Evolutionary conservation across 2,797 vertebrate genomes (phyloP).

Genomic region (Ctenochaetus hawaiiensis): DNA sequence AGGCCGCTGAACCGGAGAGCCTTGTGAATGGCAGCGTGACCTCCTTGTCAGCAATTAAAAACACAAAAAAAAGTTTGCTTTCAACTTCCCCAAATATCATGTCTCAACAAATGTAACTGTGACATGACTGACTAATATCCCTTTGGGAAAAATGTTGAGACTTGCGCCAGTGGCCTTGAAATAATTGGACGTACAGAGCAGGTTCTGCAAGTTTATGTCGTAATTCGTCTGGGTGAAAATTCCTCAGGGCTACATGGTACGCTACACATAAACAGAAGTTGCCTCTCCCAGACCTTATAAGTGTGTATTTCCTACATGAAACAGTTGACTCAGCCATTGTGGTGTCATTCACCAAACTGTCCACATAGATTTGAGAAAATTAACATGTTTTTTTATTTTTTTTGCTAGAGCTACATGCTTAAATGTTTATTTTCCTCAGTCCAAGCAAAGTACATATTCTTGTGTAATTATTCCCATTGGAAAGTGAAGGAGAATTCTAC

Average conservation of each 20-base stretch:
- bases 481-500: not conserved
- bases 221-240: conserved; percentile 59
- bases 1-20: conserved; percentile 55
- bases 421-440: not conserved
- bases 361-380: not conserved
- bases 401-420: not conserved
- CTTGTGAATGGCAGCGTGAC: conserved; percentile 50
- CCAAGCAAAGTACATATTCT: not conserved
- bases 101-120: conserved; percentile 52
- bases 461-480: not conserved
- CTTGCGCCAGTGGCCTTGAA: conserved; percentile 58
- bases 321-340: conserved; percentile 31
- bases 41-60: conserved; percentile 64
- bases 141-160: conserved; percentile 42
- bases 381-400: not conserved
- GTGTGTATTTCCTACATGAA: conserved; percentile 41
- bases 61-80: conserved; percentile 27
- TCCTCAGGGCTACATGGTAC: conserved; percentile 65
- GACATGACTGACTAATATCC: conserved; percentile 50
- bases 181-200: conserved; percentile 66
- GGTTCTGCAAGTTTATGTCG: conserved; percentile 67
- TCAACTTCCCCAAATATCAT: conserved; percentile 34
- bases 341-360: conserved; percentile 20
- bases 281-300: conserved; percentile 40
- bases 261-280: conserved; percentile 59